phyloP scores from a whole-genome alignment of 2,113 vertebrate genomes.

The Psilopogon haemacephalus region DNA sequence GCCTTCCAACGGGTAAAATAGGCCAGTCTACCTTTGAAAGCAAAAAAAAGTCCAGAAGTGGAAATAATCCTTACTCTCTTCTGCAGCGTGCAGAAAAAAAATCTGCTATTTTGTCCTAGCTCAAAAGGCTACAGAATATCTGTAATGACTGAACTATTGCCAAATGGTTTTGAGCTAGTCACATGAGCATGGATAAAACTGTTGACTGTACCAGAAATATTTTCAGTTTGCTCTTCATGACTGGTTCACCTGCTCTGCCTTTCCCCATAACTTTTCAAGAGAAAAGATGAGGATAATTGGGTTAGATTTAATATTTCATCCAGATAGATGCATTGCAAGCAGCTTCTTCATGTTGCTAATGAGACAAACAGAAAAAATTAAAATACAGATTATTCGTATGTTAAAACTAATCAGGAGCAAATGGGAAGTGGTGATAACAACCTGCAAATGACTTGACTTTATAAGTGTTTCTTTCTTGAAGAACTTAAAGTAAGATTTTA shows the following conservation, averaged over 20 bases:
- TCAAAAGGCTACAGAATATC: not conserved
- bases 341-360: not conserved
- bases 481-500: not conserved
- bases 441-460: not conserved
- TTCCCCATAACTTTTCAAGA: not conserved
- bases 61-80: not conserved
- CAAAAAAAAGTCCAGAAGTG: not conserved
- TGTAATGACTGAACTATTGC: not conserved
- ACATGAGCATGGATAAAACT: not conserved
- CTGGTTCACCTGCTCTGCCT: not conserved
- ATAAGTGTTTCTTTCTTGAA: not conserved
- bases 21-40: not conserved
- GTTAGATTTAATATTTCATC: not conserved
- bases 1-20: not conserved
- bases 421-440: not conserved
- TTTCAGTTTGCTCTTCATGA: not conserved
- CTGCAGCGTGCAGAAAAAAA: not conserved
- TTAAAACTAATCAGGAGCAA: not conserved
- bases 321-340: not conserved
- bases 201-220: not conserved
- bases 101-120: not conserved
- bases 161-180: not conserved
- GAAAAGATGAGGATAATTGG: not conserved
- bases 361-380: not conserved
- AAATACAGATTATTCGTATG: not conserved